Percentiles rank a stretch among this genome's conserved stretches.
These are phyloP conservation scores for Dendrocincla fuliginosa DNA, from an alignment of 2,797 vertebrate genomes.

Conservation along the genomic window DNA sequence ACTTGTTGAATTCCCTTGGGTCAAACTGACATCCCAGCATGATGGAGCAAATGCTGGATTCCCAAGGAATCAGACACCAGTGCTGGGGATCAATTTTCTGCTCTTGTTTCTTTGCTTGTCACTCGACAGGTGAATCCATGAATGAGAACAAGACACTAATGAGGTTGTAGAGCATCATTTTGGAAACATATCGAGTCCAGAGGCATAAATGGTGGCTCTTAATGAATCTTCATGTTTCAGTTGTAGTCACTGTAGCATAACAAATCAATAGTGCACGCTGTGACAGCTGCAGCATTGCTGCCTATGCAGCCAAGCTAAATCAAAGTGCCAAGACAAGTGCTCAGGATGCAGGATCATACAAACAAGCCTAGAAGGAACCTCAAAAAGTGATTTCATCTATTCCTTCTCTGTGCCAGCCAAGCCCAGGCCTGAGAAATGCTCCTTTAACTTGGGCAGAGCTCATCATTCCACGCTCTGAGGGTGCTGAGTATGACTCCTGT, in stretches of 20 bases:
- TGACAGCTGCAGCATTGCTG: neutral
- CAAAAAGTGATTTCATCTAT: neutral
- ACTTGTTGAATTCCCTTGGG: neutral
- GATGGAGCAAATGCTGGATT: neutral
- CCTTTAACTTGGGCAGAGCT: neutral
- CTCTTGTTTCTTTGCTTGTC: neutral
- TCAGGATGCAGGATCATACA: neutral
- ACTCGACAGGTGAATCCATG: neutral
- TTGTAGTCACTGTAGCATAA: neutral
- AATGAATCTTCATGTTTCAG: constrained; percentile 21
- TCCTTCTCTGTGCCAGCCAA: neutral
- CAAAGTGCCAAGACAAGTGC: neutral
- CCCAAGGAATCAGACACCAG: neutral
- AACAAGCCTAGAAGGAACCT: neutral
- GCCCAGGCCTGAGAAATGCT: neutral
- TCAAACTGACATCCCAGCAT: neutral
- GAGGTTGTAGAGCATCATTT: neutral
- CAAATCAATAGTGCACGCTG: constrained; percentile 4
- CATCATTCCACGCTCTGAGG: neutral
- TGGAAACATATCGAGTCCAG: constrained; percentile 4
- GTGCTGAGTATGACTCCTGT: neutral
- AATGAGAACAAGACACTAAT: constrained; percentile 18
- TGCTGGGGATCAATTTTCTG: neutral
- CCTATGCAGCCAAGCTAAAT: neutral
- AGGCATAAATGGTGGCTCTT: neutral